Evolutionary conservation across 2,888 invertebrate genomes (phyloP).

Genomic region (Portevinia maculata): DNA sequence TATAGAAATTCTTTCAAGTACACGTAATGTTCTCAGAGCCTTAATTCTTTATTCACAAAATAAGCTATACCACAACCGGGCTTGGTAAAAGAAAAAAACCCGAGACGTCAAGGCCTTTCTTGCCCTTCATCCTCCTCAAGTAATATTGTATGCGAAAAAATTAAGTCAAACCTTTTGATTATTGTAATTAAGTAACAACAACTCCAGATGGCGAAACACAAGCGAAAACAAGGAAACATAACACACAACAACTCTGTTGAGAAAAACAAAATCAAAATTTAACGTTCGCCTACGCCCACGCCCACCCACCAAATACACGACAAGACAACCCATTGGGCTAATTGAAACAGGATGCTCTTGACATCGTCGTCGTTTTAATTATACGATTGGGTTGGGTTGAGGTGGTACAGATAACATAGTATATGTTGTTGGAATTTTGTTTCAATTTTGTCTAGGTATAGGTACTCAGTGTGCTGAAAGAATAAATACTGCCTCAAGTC

Average conservation of each 20-base stretch:
- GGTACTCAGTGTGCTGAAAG: constrained; percentile 28
- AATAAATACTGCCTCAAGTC: constrained; percentile 36
- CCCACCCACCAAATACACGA: background rate
- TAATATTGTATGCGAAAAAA: constrained; percentile 65
- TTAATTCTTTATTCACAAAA: constrained; percentile 24
- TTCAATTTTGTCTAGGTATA: constrained; percentile 45
- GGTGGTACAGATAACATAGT: background rate
- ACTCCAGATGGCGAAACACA: constrained; percentile 11
- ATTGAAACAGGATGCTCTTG: constrained; percentile 68
- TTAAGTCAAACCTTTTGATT: constrained; percentile 71
- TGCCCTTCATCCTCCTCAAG: constrained; percentile 30
- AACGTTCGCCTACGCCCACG: constrained; percentile 28
- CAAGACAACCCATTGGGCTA: constrained; percentile 53
- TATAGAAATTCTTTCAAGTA: constrained; percentile 55
- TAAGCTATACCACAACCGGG: background rate
- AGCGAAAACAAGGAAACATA: background rate
- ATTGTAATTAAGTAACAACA: constrained; percentile 68
- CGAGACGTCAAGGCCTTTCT: constrained; percentile 26
- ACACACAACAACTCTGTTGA: constrained; percentile 19
- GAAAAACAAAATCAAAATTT: constrained; percentile 46
- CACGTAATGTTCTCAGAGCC: constrained; percentile 25
- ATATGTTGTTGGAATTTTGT: constrained; percentile 24
- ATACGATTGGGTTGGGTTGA: constrained; percentile 6
- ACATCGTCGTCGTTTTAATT: constrained; percentile 62
- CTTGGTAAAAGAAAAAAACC: background rate